These are phyloP conservation scores for Zeuzera pyrina DNA, from an alignment of 2,888 invertebrate species.

Conservation along the genomic window DNA sequence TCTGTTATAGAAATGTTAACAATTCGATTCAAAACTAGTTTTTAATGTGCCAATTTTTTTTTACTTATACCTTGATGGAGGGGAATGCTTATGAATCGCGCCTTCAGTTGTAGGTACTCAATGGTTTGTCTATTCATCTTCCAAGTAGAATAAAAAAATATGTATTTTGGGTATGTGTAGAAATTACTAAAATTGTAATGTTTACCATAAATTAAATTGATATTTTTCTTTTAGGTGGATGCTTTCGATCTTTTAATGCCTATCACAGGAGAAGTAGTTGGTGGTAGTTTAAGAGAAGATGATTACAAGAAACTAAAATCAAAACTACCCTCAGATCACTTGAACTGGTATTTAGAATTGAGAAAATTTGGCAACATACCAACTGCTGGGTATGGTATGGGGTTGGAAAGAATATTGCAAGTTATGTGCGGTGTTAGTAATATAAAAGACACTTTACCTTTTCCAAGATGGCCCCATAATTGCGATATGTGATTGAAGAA, in stretches of 20 bases:
- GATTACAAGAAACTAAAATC: conserved; percentile 75
- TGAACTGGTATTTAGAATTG: conserved; percentile 92
- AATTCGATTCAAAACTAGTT: no score
- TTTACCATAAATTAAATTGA: conserved; percentile 1
- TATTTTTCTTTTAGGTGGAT: conserved; percentile 70
- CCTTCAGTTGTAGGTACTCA: no score
- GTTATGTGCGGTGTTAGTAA: conserved; percentile 85
- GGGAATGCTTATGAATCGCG: no score
- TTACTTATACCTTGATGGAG: no score
- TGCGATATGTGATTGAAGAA: conserved; percentile 75
- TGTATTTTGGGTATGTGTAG: no score
- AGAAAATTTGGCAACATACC: conserved; percentile 91
- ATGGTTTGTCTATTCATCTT: no score
- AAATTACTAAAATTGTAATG: neutral
- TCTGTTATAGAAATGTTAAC: no score
- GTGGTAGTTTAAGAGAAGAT: conserved; percentile 95
- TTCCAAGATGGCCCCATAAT: conserved; percentile 95
- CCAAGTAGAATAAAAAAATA: neutral
- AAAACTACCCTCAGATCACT: conserved; percentile 73
- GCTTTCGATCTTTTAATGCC: conserved; percentile 93
- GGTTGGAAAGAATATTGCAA: conserved; percentile 93
- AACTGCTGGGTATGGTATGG: conserved; percentile 96
- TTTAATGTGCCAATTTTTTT: no score
- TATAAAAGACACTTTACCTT: conserved; percentile 95
- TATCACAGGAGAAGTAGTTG: conserved; percentile 93